Evolutionary conservation across 2,888 invertebrate species (phyloP), one percentile per base, ranked within the genome.

Genomic region (Cinara cedri): DNA sequence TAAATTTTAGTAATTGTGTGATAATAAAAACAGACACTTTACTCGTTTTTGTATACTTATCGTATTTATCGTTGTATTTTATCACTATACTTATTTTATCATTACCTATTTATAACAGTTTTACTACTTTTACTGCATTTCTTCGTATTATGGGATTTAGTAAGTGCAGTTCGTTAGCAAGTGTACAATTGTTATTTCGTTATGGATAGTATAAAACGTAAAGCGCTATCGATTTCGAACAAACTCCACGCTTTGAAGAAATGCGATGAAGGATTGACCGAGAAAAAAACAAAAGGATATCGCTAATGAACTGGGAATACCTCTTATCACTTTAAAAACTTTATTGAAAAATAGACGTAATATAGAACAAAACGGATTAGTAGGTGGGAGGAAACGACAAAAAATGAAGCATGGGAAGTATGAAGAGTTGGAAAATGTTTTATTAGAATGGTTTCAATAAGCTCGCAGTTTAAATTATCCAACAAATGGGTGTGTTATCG

Each of bases 241-340:
- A 62, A 63, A 63, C 63, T 63, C 1, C 11, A 63, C 13, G 13
- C 19, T 42, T 21, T 19, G 13, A 44, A 65, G 21, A 16, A 65
- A 19, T 65, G 14, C 4, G 3, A 19, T 34, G 42, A 62, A 42
- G 9, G n/a, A n/a, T 62, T 34, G 62, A 46, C 26, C 0, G 16
- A 9, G n/a, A 46, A 49, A 51, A 68, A 19, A 63, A 63, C 42
- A n/a, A 19, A 63, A 63, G 42, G 13, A 63, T 63, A 63, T 44
- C 4, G 44, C 63, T 63, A 63, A 63, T 63, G 19, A 63, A 63
- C 34, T 63, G 63, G 42, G 42, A 11, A 42, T 63, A 42, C 63
- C 44, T 44, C 19, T 19, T 44, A 11, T 19, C 44, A 44, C 65
- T 65, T 65, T 65, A n/a, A 65, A 44, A 65, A 65, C 65, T 65